Conservation (phyloP, 2,113 vertebrate species). For the Trematomus loennbergii region DNA sequence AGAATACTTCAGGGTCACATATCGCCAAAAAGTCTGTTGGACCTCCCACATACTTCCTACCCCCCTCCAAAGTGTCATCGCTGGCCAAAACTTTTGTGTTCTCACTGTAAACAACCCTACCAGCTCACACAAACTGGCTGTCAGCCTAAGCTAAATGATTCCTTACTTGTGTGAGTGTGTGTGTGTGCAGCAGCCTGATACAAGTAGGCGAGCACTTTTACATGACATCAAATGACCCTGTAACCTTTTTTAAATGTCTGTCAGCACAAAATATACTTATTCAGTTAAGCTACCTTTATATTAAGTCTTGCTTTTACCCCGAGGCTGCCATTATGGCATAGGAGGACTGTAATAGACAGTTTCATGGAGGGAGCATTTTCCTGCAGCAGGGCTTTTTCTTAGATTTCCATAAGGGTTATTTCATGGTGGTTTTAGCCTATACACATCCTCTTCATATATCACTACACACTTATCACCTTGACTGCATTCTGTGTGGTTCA, state of each 20-base stretch:
- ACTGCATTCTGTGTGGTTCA: not conserved
- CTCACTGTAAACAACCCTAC: conserved; percentile 56
- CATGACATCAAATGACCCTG: conserved; percentile 16
- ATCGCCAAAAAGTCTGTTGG: conserved; percentile 41
- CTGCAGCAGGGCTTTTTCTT: conserved; percentile 8
- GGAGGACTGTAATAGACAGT: conserved; percentile 12
- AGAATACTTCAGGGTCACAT: conserved; percentile 72
- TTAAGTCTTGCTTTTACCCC: conserved; percentile 7
- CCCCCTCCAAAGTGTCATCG: conserved; percentile 12
- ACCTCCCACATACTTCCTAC: conserved; percentile 42
- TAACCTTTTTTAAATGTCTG: conserved; percentile 33
- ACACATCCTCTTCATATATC: conserved; percentile 11
- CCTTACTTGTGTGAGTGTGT: not conserved
- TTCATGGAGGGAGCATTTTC: conserved; percentile 16
- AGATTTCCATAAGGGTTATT: conserved; percentile 37
- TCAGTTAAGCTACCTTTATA: conserved; percentile 19
- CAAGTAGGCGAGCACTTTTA: conserved; percentile 1
- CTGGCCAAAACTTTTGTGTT: conserved; percentile 29
- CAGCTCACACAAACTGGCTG: conserved; percentile 47
- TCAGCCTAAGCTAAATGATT: conserved; percentile 43
- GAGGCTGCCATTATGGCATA: conserved; percentile 21
- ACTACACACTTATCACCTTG: not conserved
- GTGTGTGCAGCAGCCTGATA: not conserved
- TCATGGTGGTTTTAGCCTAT: conserved; percentile 10
- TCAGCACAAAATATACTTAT: conserved; percentile 15